phyloP scores from a whole-genome alignment of 2,797 vertebrate genomes.

The Decapterus maruadsi region DNA sequence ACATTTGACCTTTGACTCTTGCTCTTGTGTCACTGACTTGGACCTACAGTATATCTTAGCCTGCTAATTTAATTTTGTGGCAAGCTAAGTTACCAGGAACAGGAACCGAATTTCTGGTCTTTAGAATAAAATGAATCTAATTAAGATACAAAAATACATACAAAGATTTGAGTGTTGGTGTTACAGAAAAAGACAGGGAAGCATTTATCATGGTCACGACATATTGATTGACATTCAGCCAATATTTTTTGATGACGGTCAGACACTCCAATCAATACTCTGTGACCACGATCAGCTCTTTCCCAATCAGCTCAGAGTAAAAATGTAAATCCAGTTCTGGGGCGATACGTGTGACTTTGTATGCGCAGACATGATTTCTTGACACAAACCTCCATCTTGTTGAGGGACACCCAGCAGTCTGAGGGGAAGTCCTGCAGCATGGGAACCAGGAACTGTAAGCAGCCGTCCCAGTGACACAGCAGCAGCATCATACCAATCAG shows the following conservation, averaged over 20 bases:
- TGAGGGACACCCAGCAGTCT: conserved; percentile 97
- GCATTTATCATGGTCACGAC: conserved; percentile 21
- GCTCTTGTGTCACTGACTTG: background rate
- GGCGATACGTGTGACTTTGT: conserved; percentile 7
- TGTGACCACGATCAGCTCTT: conserved; percentile 29
- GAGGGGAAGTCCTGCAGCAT: conserved; percentile 96
- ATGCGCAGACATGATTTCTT: conserved; percentile 4
- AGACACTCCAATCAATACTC: conserved; percentile 32
- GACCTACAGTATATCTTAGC: background rate
- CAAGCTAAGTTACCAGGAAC: background rate
- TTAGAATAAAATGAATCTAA: background rate
- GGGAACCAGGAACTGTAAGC: conserved; percentile 96
- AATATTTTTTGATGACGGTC: conserved; percentile 37
- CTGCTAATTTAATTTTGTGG: background rate
- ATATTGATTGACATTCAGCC: conserved; percentile 36
- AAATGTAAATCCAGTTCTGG: conserved; percentile 20
- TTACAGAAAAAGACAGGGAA: conserved; percentile 18
- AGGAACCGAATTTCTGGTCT: background rate
- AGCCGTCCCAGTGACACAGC: conserved; percentile 96
- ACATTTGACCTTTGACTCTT: background rate
- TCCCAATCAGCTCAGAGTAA: conserved; percentile 25
- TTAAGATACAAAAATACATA: background rate
- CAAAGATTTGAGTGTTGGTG: conserved; percentile 1
- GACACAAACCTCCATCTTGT: conserved; percentile 93
- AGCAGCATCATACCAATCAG: conserved; percentile 97